Conservation (phyloP, 2,888 invertebrate genomes). For the Cryptophagus acutangulus region DNA sequence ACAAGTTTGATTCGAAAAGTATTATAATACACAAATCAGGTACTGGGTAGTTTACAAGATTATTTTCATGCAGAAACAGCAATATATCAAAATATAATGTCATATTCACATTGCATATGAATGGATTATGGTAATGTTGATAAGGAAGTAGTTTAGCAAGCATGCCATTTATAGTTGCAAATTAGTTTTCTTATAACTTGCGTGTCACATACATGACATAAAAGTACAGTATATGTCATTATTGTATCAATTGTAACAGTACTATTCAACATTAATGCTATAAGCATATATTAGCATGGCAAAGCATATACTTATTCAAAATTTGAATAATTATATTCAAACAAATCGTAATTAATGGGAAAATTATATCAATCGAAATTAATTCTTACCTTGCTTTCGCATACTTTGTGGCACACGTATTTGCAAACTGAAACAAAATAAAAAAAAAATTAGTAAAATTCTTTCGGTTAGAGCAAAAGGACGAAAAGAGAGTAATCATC, state of each 20-base stretch:
- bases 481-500: constrained; percentile 1
- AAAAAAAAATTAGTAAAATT: constrained; percentile 3
- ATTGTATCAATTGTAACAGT: constrained; percentile 16
- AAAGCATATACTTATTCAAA: too few relatives aligned
- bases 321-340: constrained; percentile 12
- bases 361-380: too few relatives aligned
- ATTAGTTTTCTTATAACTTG: constrained; percentile 17
- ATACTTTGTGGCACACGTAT: constrained; percentile 73
- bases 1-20: too few relatives aligned
- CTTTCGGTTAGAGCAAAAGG: background rate
- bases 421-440: constrained; percentile 68
- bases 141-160: too few relatives aligned
- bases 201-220: constrained; percentile 15
- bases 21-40: too few relatives aligned
- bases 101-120: too few relatives aligned
- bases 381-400: constrained; percentile 76
- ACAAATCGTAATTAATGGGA: too few relatives aligned
- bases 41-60: too few relatives aligned
- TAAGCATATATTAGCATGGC: constrained; percentile 6
- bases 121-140: too few relatives aligned
- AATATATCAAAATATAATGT: too few relatives aligned
- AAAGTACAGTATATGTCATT: constrained; percentile 15
- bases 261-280: constrained; percentile 10
- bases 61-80: too few relatives aligned
- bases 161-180: constrained; percentile 15